A percentile compares a stretch with the other conserved stretches of the same genome.
Evolutionary conservation across 2,113 vertebrate species (phyloP).

Genomic region (Festucalex cinctus): DNA sequence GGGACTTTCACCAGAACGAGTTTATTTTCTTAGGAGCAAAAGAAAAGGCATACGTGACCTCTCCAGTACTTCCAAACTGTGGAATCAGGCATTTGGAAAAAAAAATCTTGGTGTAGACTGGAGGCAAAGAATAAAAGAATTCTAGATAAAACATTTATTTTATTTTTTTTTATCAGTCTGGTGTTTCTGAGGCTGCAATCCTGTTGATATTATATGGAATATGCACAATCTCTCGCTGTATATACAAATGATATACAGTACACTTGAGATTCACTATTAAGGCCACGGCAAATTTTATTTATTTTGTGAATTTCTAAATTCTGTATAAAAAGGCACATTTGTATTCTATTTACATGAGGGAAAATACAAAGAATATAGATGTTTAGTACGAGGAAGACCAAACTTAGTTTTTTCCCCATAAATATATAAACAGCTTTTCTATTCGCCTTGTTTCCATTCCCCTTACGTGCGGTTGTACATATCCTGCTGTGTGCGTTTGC

Average conservation of each 20-base stretch:
- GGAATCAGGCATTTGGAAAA: slow-evolving; percentile 66
- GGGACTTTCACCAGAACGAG: slow-evolving; percentile 32
- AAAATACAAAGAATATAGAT: slow-evolving; percentile 63
- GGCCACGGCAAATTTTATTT: slow-evolving; percentile 75
- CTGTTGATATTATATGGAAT: slow-evolving; percentile 69
- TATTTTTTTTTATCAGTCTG: slow-evolving; percentile 28
- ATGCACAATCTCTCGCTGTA: slow-evolving; percentile 53
- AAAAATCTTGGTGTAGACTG: slow-evolving; percentile 54
- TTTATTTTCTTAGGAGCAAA: slow-evolving; percentile 55
- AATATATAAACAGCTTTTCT: slow-evolving; percentile 56
- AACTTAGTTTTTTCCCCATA: slow-evolving; percentile 42
- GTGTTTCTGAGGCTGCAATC: slow-evolving; percentile 48
- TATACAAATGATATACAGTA: slow-evolving; percentile 39
- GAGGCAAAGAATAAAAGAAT: slow-evolving; percentile 53
- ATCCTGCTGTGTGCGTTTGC: slow-evolving; percentile 51
- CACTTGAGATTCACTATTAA: slow-evolving; percentile 65
- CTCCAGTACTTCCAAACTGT: slow-evolving; percentile 54
- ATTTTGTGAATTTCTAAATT: slow-evolving; percentile 79
- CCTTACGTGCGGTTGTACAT: slow-evolving; percentile 39
- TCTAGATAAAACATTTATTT: slow-evolving; percentile 21
- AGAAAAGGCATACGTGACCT: slow-evolving; percentile 37
- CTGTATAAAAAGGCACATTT: slow-evolving; percentile 71
- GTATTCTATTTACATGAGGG: slow-evolving; percentile 69
- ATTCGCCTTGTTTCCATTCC: slow-evolving; percentile 30
- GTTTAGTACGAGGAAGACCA: slow-evolving; percentile 49